Evolutionary conservation across 2,797 vertebrate genomes (phyloP), one percentile per base, ranked within the genome.

Genomic region (Pseudochaenichthys georgianus): DNA sequence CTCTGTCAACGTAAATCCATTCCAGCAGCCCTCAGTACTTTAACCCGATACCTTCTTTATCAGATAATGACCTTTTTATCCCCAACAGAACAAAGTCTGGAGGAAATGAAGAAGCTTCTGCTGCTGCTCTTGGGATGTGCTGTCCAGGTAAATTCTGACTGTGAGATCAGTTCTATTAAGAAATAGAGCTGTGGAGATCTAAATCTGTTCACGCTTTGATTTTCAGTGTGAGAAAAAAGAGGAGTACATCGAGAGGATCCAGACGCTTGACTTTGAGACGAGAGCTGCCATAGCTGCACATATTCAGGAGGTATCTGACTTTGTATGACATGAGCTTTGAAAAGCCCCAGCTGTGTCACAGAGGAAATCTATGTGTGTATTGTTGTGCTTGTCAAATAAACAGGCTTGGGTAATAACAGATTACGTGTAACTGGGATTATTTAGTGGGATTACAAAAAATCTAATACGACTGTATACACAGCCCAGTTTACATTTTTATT

Each of bases 141-240:
- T n/a, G 97, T 99, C 84, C 98, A 99, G 96, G 97, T 99, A 92
- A 85, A 90, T 1, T 3, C 38, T 13, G n/a, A 52, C 53, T n/a
- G 41, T 10, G 16, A 47, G 15, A 59, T 1, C 0, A 7, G 23
- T 19, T 67, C 3, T 53, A 10, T 38, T 43, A 31, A 54, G 34
- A 57, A 62, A n/a, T n/a, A n/a, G n/a, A 64, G 23, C 38, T 46
- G 13, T 59, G 3, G 28, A 12, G 64, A 73, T 66, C 1, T 61
- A 17, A 80, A 55, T 57, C 15, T 52, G 15, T n/a, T 17, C 38
- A 21, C 47, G 6, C 57, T 71, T 47, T 83, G 85, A 75, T 57
- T 95, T 93, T 80, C 88, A 99, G 98, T 97, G 97, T 91, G 97
- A 98, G 90, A 96, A 93, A 87, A 99, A 98, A 92, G 97, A 99